phyloP scores from a whole-genome alignment of 2,797 vertebrate genomes.

The Coreius guichenoti region DNA sequence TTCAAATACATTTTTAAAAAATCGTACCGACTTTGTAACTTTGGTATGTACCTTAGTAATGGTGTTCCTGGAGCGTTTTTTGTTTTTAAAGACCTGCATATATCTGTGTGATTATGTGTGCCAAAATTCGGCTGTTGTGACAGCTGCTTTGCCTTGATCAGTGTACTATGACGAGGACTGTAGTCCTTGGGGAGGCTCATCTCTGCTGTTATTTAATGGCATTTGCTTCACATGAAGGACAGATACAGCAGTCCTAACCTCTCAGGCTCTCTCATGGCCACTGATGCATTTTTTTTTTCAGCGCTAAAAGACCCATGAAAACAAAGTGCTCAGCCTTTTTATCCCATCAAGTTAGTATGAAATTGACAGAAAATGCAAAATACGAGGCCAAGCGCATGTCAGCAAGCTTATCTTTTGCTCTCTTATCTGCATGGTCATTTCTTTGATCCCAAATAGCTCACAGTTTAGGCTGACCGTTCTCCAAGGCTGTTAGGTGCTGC shows the following conservation, averaged over 20 bases:
- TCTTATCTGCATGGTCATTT: constrained; percentile 34
- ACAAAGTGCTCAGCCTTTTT: constrained; percentile 6
- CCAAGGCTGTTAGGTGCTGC: constrained; percentile 17
- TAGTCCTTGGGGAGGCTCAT: constrained; percentile 64
- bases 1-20: background rate
- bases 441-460: constrained; percentile 23
- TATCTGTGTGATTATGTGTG: constrained; percentile 13
- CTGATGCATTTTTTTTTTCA: background rate
- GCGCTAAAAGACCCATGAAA: constrained; percentile 11
- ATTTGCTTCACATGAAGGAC: constrained; percentile 62
- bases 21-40: background rate
- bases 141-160: constrained; percentile 72
- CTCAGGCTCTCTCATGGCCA: constrained; percentile 29
- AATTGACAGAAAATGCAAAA: background rate
- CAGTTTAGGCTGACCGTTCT: constrained; percentile 24
- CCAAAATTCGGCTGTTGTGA: constrained; percentile 67
- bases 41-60: background rate
- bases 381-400: background rate
- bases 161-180: constrained; percentile 62
- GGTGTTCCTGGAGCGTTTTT: background rate
- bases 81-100: constrained; percentile 1
- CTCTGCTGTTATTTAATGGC: constrained; percentile 65
- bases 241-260: background rate
- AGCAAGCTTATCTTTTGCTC: constrained; percentile 22
- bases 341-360: background rate